Evolutionary conservation across 2,888 invertebrate species (phyloP), one percentile per base, ranked within the genome.

Genomic region (Philereme vetulata): DNA sequence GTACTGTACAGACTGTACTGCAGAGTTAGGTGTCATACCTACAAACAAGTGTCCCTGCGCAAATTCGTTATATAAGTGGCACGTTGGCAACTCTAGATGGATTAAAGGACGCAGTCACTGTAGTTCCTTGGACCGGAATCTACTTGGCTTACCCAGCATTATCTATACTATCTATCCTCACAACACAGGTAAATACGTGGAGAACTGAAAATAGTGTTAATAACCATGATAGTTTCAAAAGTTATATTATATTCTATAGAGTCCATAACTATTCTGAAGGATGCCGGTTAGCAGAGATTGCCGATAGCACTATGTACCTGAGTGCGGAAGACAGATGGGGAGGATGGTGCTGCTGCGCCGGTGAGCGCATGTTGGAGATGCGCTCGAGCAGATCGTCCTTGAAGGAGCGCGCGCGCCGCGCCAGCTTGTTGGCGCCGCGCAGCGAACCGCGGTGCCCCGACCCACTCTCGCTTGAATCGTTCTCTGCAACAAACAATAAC

Each of bases 351-450:
- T 92, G 93, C 67, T 92, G 94, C 72, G 91, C 94, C 54, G 97
- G 97, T 69, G 97, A 96, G 72, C 97, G 95, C 95, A 97, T 97
- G 88, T 97, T 96, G 72, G 96, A 96, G 85, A 97, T 95, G 88
- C 97, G 97, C 87, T 97, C 97, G 82, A 97, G 94, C 80, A 98
- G 94, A 91, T 97, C 97, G 94, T 97, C 97, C 93, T 97, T 98
- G 92, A 98, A 97, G 69, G 97, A 97, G 74, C 97, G 95, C 67
- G 97, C 97, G 70, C 97, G 94, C 71, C 97, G 93, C 61, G 97
- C 97, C 89, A 97, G 93, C 88, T 97, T 97, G 82, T 93, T 93
- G 72, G 96, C 97, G 80, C 96, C 96, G 81, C 96, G 96, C 86
- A 95, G 90, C 67, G 95, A 95, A 72, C 96, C 95, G 81, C 96